Evolutionary conservation across 2,888 invertebrate genomes (phyloP), one percentile per base, ranked within the genome.

Genomic region (Prostheceraeus crozeri): DNA sequence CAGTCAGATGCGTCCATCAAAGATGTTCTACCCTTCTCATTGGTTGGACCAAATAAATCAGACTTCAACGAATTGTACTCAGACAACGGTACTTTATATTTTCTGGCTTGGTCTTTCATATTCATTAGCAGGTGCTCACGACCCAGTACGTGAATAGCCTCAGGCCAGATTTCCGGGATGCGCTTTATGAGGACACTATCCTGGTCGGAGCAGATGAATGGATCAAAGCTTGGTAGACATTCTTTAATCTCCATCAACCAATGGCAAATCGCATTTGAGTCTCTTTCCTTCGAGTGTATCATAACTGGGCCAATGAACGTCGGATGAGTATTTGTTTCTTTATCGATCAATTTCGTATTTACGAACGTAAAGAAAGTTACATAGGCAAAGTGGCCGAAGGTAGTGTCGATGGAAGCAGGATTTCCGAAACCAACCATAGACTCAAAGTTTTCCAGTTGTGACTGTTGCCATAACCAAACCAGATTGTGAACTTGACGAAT

Each of bases 91-190:
- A 40, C 40, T 16, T 40, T 40, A n/a, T 40, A 4, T 4, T 14
- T 40, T 23, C 40, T 16, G 14, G 40, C 6, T 14, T 40, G 40
- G 4, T 40, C 40, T 40, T 40, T 40, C 23, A 40, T 16, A n/a
- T 40, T 40, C 40, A 40, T 40, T 4, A 40, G 14, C n/a, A 40
- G n/a, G 19, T 40, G 40, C 23, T 40, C 40, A 4, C 40, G 40
- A n/a, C 40, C 40, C 6, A 40, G 40, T 16, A 40, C 19, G 19
- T 4, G 19, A 8, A 40, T 23, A 40, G 40, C 16, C 23, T 4
- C 40, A 16, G 40, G 40, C 40, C 40, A 40, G 19, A 40, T 40
- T 40, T 40, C 40, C 14, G 19, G 6, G 14, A 16, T 23, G 19
- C 23, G 40, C 23, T 40, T 40, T 4, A 40, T 8, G 19, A 40